Conservation (phyloP, 2,113 vertebrate genomes). For the Rattus norvegicus region DNA sequence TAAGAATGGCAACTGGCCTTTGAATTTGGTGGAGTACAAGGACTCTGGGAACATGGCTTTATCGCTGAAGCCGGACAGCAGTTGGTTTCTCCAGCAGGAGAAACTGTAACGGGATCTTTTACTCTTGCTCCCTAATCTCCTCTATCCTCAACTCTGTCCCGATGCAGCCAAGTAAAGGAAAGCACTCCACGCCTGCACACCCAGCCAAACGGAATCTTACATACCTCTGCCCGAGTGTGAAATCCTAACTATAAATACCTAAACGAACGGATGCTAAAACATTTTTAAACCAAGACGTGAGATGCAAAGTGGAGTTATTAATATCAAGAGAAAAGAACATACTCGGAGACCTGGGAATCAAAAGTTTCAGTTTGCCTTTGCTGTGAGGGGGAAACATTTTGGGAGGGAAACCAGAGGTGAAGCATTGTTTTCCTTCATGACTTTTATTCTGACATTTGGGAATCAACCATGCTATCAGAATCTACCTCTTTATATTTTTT, state of each 20-base stretch:
- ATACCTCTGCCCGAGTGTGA: constrained; percentile 42
- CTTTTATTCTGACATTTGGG: not conserved
- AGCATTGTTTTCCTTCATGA: not conserved
- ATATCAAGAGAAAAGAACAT: constrained; percentile 31
- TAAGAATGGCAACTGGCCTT: not conserved
- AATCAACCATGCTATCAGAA: not conserved
- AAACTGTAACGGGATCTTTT: not conserved
- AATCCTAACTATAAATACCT: constrained; percentile 59
- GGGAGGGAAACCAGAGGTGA: not conserved
- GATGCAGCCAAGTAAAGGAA: not conserved
- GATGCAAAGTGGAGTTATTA: constrained; percentile 39
- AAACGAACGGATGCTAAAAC: not conserved
- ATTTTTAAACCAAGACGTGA: constrained; percentile 31
- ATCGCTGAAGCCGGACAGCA: no score
- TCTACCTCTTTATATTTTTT: not conserved
- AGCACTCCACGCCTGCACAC: not conserved
- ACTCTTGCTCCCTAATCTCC: no score
- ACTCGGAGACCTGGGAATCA: not conserved
- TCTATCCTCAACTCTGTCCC: not conserved
- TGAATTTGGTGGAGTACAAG: not conserved
- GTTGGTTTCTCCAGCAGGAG: no score
- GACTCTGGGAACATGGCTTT: not conserved
- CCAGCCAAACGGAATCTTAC: constrained; percentile 12
- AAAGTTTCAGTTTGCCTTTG: not conserved
- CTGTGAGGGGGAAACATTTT: not conserved